phyloP scores from a whole-genome alignment of 1,140 invertebrate species.

The Sipha flava region DNA sequence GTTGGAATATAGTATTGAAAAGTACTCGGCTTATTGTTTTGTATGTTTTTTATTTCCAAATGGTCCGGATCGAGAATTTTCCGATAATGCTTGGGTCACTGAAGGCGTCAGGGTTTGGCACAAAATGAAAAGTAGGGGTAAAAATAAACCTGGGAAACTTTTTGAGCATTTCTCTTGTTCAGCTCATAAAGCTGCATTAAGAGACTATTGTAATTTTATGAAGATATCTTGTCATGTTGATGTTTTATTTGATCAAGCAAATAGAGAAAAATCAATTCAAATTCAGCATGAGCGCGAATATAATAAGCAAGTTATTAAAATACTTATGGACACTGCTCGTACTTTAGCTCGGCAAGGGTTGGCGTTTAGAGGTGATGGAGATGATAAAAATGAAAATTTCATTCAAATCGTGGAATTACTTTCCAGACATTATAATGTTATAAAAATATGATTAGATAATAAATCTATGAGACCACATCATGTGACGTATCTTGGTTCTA shows the following conservation, averaged over 20 bases:
- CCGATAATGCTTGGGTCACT: background rate
- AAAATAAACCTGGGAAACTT: background rate
- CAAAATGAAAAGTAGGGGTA: constrained; percentile 4
- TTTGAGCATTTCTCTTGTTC: background rate
- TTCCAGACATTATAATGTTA: background rate
- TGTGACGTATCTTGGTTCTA: background rate
- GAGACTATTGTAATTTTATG: background rate
- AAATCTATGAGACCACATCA: background rate
- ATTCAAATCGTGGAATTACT: background rate
- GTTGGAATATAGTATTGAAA: constrained; percentile 16
- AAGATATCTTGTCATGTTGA: background rate
- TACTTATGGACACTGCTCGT: background rate
- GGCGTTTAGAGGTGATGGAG: background rate
- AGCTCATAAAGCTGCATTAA: background rate
- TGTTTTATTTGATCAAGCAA: background rate
- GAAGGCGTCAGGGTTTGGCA: background rate
- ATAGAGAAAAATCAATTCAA: background rate
- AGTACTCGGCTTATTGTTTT: background rate
- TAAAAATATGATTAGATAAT: constrained; percentile 10
- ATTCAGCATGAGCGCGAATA: background rate
- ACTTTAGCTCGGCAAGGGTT: background rate
- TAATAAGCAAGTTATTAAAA: background rate
- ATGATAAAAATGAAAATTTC: constrained; percentile 9
- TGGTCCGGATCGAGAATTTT: background rate
- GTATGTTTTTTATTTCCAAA: background rate